A percentile compares a stretch with the other conserved stretches of the same genome.
Conservation (phyloP, 2,113 vertebrate species). For the Ochotona curzoniae region DNA sequence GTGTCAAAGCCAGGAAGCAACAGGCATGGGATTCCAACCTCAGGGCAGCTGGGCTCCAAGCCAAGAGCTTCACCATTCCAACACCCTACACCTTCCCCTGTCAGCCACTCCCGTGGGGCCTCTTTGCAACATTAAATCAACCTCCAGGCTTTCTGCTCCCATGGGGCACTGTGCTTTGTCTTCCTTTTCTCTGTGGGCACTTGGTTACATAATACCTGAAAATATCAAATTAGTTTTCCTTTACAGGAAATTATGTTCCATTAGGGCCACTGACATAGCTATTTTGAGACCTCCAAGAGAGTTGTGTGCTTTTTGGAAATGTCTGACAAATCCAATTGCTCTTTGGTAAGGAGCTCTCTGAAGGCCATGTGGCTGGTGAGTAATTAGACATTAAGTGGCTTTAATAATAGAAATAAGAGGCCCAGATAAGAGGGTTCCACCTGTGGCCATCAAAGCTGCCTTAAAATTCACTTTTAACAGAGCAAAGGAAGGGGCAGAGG, state of each 20-base stretch:
- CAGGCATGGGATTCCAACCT: neutral
- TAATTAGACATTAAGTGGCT: constrained; percentile 85
- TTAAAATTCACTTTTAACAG: constrained; percentile 52
- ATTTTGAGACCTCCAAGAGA: constrained; percentile 83
- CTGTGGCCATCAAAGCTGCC: constrained; percentile 70
- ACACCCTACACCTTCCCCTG: neutral
- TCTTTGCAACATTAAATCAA: neutral
- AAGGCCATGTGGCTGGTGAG: constrained; percentile 71
- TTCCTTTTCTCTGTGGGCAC: constrained; percentile 76
- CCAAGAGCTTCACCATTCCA: fast-evolving
- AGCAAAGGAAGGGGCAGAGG: constrained; percentile 22
- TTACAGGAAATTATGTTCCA: constrained; percentile 87
- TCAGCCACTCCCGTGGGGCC: neutral
- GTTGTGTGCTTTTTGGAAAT: constrained; percentile 86
- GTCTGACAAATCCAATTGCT: constrained; percentile 82
- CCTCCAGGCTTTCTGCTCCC: neutral
- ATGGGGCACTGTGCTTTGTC: constrained; percentile 59
- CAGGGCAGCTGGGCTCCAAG: neutral
- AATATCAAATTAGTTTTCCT: constrained; percentile 86
- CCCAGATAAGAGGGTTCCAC: constrained; percentile 71
- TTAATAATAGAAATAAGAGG: constrained; percentile 81
- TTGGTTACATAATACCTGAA: constrained; percentile 86
- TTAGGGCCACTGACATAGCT: constrained; percentile 84
- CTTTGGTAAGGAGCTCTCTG: constrained; percentile 68
- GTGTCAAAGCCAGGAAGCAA: neutral